Conservation (phyloP, 2,797 vertebrate species). For the Myiothlypis coronata region DNA sequence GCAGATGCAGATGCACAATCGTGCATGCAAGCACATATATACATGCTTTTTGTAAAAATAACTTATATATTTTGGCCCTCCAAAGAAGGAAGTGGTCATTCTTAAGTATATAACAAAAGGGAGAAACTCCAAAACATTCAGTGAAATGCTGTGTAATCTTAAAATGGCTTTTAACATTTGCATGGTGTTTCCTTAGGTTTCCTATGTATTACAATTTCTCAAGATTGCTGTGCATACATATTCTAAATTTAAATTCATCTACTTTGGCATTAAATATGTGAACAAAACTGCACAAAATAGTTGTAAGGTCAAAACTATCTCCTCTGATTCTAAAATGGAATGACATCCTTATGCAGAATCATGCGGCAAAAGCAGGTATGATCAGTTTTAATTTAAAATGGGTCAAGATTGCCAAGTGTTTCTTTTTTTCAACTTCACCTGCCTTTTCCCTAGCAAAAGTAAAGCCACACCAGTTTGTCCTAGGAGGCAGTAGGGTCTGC, state of each 20-base stretch:
- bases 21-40: not conserved
- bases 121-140: not conserved
- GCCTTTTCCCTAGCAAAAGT: not conserved
- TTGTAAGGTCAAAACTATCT: not conserved
- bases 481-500: not conserved
- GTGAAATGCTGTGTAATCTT: not conserved
- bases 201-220: not conserved
- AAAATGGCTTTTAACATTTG: not conserved
- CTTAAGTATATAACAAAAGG: not conserved
- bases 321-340: not conserved
- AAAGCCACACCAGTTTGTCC: not conserved
- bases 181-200: not conserved
- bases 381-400: conserved; percentile 38
- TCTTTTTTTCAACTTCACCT: not conserved
- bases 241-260: not conserved
- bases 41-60: not conserved
- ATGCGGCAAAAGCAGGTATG: not conserved
- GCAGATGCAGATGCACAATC: not conserved
- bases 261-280: not conserved
- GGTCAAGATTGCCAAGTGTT: not conserved
- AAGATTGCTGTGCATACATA: not conserved
- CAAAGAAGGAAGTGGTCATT: not conserved
- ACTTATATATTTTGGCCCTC: not conserved
- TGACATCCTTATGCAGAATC: not conserved
- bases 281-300: not conserved